These are phyloP conservation scores for Matsumurasca onukii DNA, from an alignment of 1,140 invertebrate genomes.

Conservation along the genomic window DNA sequence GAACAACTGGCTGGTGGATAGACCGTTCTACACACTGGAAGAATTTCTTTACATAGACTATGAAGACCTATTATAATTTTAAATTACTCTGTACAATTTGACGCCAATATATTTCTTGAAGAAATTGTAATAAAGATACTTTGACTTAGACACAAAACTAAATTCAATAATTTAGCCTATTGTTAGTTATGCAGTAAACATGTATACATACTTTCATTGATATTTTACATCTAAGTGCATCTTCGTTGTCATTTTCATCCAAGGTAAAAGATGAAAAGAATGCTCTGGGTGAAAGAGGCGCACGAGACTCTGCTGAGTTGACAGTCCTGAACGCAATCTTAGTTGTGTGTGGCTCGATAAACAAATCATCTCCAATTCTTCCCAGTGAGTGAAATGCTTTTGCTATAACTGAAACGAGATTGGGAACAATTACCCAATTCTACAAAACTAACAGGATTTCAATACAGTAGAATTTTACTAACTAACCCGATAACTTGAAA, in stretches of 20 bases:
- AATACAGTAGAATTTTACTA: not conserved
- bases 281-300: slow-evolving; percentile 2
- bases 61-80: no score
- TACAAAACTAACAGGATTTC: not conserved
- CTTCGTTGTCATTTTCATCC: slow-evolving; percentile 14
- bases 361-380: slow-evolving; percentile 25
- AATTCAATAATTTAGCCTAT: no score
- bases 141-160: no score
- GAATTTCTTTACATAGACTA: no score
- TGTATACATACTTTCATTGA: slow-evolving; percentile 30
- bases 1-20: no score
- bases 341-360: slow-evolving; percentile 15
- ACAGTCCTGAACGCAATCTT: slow-evolving; percentile 14
- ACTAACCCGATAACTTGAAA: no score
- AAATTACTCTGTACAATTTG: no score
- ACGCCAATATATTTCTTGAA: no score
- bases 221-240: slow-evolving; percentile 21
- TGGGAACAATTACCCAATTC: not conserved
- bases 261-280: slow-evolving; percentile 22
- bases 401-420: slow-evolving; percentile 18
- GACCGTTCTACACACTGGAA: no score
- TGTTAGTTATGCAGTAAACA: no score
- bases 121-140: no score
- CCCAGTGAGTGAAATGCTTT: slow-evolving; percentile 19
- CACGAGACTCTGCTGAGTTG: slow-evolving; percentile 19